Conservation (phyloP, 1,140 invertebrate genomes). For the Diprion similis region DNA sequence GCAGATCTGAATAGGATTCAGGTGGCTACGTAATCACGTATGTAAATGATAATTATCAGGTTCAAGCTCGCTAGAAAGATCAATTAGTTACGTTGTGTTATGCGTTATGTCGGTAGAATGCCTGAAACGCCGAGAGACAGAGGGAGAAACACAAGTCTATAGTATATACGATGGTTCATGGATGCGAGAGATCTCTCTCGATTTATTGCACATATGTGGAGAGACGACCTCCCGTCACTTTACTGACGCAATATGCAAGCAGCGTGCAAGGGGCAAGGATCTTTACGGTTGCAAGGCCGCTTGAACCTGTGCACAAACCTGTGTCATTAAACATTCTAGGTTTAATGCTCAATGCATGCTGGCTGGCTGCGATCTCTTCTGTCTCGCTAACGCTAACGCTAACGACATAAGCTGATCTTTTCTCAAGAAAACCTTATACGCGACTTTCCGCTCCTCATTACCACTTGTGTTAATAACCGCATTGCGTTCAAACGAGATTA, state of each 20-base stretch:
- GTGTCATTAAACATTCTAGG: neutral
- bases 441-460: too few relatives aligned
- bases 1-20: conserved; percentile 19
- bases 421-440: too few relatives aligned
- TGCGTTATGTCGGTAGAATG: neutral
- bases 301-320: conserved; percentile 27
- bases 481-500: too few relatives aligned
- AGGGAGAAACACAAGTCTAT: too few relatives aligned
- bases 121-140: too few relatives aligned
- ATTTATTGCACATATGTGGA: neutral
- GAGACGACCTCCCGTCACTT: neutral
- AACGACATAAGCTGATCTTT: too few relatives aligned
- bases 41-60: conserved; percentile 58
- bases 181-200: neutral
- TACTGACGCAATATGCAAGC: neutral
- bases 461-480: too few relatives aligned
- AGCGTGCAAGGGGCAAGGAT: conserved; percentile 52
- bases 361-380: too few relatives aligned
- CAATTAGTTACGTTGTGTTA: conserved; percentile 50
- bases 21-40: conserved; percentile 25
- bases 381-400: too few relatives aligned
- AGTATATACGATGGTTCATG: too few relatives aligned
- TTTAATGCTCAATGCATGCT: neutral
- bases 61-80: conserved; percentile 60
- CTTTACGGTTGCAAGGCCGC: conserved; percentile 49